Evolutionary conservation across 2,113 vertebrate genomes (phyloP).

Genomic region (Hydrochoerus hydrochaeris): DNA sequence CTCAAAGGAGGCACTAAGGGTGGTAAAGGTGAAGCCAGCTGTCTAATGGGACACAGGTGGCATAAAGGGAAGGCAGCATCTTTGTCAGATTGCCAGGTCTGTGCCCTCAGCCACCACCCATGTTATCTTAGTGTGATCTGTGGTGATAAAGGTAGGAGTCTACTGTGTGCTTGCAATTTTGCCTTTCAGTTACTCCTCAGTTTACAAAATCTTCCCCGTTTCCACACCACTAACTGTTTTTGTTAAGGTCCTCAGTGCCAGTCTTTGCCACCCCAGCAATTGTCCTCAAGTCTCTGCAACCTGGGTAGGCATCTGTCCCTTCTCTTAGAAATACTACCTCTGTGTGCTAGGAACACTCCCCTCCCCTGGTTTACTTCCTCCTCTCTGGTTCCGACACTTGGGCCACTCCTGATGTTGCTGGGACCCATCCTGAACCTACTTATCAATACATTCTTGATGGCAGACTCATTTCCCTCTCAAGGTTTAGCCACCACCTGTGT

Average conservation of each 20-base stretch:
- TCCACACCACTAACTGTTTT: not conserved
- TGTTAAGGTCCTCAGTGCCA: not conserved
- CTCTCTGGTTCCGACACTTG: too few species aligned
- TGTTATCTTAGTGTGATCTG: not conserved
- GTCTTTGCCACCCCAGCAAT: not conserved
- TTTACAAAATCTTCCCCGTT: not conserved
- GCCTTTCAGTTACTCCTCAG: not conserved
- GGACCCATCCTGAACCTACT: too few species aligned
- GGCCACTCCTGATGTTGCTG: not conserved
- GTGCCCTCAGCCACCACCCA: not conserved
- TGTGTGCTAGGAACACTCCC: accelerated
- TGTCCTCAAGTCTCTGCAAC: not conserved
- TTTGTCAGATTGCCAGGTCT: not conserved
- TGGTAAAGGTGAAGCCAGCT: not conserved
- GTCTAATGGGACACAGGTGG: not conserved
- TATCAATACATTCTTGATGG: not conserved
- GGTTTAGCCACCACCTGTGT: not conserved
- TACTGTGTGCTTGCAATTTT: not conserved
- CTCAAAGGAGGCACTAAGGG: not conserved
- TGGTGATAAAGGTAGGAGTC: not conserved
- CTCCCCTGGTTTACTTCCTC: not conserved
- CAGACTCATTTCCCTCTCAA: not conserved
- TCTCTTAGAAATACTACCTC: not conserved
- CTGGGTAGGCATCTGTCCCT: not conserved
- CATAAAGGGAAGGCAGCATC: not conserved